These are phyloP conservation scores for Cyclargus thomasi DNA, from an alignment of 1,140 invertebrate genomes.

Conservation along the genomic window DNA sequence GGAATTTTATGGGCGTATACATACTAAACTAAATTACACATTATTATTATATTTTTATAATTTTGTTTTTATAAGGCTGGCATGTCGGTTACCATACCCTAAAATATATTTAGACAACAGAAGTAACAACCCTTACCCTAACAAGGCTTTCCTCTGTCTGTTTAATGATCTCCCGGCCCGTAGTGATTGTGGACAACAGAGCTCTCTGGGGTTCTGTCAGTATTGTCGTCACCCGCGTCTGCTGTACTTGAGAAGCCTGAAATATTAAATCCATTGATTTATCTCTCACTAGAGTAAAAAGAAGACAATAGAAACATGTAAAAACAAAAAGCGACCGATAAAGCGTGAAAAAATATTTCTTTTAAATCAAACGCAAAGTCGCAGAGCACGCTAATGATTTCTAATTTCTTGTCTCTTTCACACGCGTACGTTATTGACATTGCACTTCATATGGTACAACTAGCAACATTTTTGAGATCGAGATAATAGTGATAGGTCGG, in stretches of 20 bases:
- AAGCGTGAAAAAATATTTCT: not conserved
- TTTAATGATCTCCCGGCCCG: constrained; percentile 89
- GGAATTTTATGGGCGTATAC: no score
- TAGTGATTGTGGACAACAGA: constrained; percentile 90
- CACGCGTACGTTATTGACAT: no score
- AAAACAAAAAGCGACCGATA: not conserved
- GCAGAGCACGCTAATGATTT: no score
- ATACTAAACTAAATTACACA: no score
- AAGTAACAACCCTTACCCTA: constrained; percentile 42
- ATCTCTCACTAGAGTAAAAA: not conserved
- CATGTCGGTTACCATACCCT: not conserved
- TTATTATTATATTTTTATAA: no score
- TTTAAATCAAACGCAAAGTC: no score
- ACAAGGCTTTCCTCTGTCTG: constrained; percentile 89
- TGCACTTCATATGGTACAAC: no score
- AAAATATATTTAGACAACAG: not conserved
- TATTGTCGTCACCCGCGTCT: constrained; percentile 89
- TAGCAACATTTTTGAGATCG: no score
- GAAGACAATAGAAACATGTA: not conserved
- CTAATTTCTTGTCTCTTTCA: no score
- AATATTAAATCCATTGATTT: not conserved
- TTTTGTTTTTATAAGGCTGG: no score
- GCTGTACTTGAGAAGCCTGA: constrained; percentile 82
- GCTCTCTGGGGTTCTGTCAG: constrained; percentile 93
- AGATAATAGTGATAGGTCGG: no score